These are phyloP conservation scores for Babylonia areolata DNA, from an alignment of 1,140 invertebrate genomes.

Conservation along the genomic window DNA sequence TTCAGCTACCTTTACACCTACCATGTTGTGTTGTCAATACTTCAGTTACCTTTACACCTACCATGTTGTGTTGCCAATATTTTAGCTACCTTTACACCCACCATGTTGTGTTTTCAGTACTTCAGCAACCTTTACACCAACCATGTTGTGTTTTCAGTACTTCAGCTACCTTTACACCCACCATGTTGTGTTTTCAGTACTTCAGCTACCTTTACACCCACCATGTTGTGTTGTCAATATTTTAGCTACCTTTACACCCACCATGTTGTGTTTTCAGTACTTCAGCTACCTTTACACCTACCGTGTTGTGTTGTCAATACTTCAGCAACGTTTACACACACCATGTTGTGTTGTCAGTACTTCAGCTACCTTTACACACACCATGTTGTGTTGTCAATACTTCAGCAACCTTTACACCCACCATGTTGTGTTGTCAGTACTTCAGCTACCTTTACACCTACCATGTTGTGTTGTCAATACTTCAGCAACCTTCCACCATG, in stretches of 20 bases:
- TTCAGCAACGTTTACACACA: too few relatives aligned
- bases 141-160: background rate
- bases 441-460: too few relatives aligned
- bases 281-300: slow-evolving; percentile 96
- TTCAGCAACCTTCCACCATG: too few relatives aligned
- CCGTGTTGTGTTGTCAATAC: slow-evolving; percentile 86
- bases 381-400: too few relatives aligned
- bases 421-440: too few relatives aligned
- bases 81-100: slow-evolving; percentile 90
- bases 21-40: too few relatives aligned
- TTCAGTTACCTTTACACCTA: background rate
- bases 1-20: background rate
- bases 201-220: background rate
- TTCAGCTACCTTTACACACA: too few relatives aligned
- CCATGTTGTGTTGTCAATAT: background rate
- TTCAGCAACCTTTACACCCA: too few relatives aligned
- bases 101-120: slow-evolving; percentile 86
- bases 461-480: too few relatives aligned
- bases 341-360: too few relatives aligned
- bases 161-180: background rate
- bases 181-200: background rate
- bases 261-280: slow-evolving; percentile 79
- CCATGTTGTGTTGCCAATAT: slow-evolving; percentile 79
- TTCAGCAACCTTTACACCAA: background rate
- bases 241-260: too few relatives aligned